Conservation (phyloP, 1,140 invertebrate genomes). For the Caenorhabditis inopinata region DNA sequence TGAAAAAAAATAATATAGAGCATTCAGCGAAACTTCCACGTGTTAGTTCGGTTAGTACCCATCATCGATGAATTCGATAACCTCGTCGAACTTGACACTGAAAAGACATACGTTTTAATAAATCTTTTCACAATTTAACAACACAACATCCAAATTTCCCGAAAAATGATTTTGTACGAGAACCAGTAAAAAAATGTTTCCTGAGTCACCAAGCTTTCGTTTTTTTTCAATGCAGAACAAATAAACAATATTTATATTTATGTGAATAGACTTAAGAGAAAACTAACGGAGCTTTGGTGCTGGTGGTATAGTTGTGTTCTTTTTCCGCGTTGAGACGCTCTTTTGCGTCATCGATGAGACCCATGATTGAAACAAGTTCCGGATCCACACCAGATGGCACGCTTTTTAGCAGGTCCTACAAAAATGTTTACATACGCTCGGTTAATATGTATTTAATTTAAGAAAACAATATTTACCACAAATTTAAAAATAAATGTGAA, state of each 20-base stretch:
- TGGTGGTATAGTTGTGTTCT: neutral
- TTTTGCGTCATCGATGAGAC: neutral
- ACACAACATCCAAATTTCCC: no score
- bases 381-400: neutral
- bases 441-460: no score
- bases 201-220: no score
- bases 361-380: neutral
- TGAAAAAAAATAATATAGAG: neutral
- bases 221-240: no score
- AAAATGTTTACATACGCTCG: no score
- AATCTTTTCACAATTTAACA: no score
- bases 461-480: no score
- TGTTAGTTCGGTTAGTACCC: neutral
- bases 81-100: slow-evolving; percentile 21
- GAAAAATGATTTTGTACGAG: no score
- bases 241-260: neutral
- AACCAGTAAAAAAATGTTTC: no score
- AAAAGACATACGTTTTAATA: no score
- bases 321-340: neutral
- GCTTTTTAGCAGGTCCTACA: neutral
- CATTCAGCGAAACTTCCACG: neutral
- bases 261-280: no score
- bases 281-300: neutral
- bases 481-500: no score
- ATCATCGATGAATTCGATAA: neutral